Evolutionary conservation across 2,888 invertebrate species (phyloP).

Genomic region (Morpho helenor): DNA sequence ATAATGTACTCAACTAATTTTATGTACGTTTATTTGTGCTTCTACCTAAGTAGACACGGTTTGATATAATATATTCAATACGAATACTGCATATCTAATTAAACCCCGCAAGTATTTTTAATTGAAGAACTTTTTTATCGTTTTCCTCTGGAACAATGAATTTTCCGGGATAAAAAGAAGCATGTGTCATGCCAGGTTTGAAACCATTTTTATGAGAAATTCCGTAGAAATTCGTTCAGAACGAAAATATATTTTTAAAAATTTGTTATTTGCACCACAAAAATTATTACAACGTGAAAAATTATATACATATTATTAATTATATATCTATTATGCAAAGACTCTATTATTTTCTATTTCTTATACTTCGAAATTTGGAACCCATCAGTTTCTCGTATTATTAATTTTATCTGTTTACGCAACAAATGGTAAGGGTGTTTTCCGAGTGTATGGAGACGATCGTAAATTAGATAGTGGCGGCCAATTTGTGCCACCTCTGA

Average conservation of each 20-base stretch:
- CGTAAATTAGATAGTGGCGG: slow-evolving; percentile 35
- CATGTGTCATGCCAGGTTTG: too few relatives aligned
- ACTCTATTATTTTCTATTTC: neutral
- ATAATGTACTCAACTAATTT: too few relatives aligned
- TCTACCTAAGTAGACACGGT: neutral
- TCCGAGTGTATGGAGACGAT: slow-evolving; percentile 17
- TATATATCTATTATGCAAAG: too few relatives aligned
- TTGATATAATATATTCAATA: neutral
- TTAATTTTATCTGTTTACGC: neutral
- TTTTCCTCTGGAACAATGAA: too few relatives aligned
- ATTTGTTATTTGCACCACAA: neutral
- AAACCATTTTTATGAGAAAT: too few relatives aligned
- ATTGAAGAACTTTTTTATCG: too few relatives aligned
- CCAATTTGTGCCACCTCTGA: slow-evolving; percentile 39
- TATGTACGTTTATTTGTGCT: neutral
- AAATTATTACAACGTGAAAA: neutral
- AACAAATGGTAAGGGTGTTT: slow-evolving; percentile 13
- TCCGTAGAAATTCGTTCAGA: too few relatives aligned
- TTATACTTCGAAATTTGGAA: neutral
- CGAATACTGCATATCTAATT: neutral
- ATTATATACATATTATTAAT: too few relatives aligned
- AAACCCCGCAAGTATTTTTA: too few relatives aligned
- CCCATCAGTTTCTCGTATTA: neutral
- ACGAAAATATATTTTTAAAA: too few relatives aligned
- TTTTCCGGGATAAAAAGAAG: too few relatives aligned